Percentiles rank a stretch among this genome's conserved stretches.
Evolutionary conservation across 2,113 vertebrate species (phyloP).

Genomic region (Chloebia gouldiae): DNA sequence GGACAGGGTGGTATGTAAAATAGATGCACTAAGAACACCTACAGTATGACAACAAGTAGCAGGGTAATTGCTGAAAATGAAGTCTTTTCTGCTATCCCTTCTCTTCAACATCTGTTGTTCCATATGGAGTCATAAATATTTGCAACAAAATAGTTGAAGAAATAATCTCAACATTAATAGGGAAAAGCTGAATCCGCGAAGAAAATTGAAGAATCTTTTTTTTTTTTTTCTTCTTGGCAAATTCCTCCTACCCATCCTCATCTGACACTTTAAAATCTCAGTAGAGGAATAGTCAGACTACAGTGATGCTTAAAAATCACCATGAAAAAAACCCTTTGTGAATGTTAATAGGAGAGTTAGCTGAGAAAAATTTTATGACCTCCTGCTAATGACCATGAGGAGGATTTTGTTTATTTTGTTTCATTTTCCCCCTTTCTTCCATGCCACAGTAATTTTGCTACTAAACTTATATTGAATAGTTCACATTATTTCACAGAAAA

Average conservation of each 20-base stretch:
- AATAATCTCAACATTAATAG: conserved; percentile 71
- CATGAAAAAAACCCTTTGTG: neutral
- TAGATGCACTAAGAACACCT: conserved; percentile 69
- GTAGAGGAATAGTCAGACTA: conserved; percentile 7
- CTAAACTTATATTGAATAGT: neutral
- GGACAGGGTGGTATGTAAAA: conserved; percentile 66
- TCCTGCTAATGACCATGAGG: neutral
- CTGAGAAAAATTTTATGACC: neutral
- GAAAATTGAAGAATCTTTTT: conserved; percentile 45
- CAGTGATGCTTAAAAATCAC: neutral
- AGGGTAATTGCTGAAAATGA: conserved; percentile 71
- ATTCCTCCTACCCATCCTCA: conserved; percentile 45
- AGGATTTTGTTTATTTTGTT: neutral
- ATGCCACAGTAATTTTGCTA: neutral
- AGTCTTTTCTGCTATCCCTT: conserved; percentile 67
- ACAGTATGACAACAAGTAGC: conserved; percentile 72
- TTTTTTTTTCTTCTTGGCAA: conserved; percentile 13
- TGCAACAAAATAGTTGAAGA: conserved; percentile 69
- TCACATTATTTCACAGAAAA: neutral
- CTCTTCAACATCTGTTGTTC: conserved; percentile 71
- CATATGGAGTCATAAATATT: conserved; percentile 78
- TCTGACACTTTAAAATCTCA: conserved; percentile 45
- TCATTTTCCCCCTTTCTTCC: neutral
- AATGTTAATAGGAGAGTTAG: neutral
- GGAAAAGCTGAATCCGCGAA: conserved; percentile 55